These are phyloP conservation scores for Ganaspis sp. DNA, from an alignment of 1,140 invertebrate species.

Conservation along the genomic window DNA sequence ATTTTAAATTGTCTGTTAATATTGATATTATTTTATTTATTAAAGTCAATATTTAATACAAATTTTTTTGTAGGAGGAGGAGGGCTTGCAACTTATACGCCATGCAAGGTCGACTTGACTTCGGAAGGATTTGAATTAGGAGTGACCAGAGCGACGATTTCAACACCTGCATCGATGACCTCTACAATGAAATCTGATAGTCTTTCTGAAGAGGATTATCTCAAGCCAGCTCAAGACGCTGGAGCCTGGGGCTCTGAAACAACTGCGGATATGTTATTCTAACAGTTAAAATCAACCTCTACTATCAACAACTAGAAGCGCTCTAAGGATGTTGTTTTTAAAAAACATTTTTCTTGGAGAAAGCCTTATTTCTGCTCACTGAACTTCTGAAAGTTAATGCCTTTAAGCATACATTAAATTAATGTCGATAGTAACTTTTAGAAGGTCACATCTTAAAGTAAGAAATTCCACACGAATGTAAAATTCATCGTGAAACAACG, in stretches of 20 bases:
- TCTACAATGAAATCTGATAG: constrained; percentile 47
- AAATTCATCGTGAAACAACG: background rate
- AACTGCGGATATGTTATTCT: constrained; percentile 81
- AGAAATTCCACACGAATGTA: background rate
- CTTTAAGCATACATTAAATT: background rate
- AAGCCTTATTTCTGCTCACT: constrained; percentile 26
- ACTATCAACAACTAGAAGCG: background rate
- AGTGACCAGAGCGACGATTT: constrained; percentile 75
- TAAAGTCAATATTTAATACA: no score
- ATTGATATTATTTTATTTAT: no score
- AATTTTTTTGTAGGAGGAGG: constrained; percentile 67
- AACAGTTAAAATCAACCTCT: constrained; percentile 36
- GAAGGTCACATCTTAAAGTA: background rate
- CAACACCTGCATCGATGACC: constrained; percentile 52
- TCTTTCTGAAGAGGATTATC: constrained; percentile 71
- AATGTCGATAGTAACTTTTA: background rate
- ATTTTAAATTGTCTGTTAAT: no score
- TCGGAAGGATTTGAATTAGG: constrained; percentile 80
- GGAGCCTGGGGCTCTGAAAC: constrained; percentile 81
- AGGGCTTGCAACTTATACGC: constrained; percentile 80
- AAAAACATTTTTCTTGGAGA: background rate
- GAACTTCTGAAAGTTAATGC: background rate
- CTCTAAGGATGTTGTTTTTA: background rate
- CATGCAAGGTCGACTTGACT: constrained; percentile 79
- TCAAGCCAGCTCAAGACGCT: constrained; percentile 79